Conservation (phyloP, 2,113 vertebrate genomes). For the Rhea americana region DNA sequence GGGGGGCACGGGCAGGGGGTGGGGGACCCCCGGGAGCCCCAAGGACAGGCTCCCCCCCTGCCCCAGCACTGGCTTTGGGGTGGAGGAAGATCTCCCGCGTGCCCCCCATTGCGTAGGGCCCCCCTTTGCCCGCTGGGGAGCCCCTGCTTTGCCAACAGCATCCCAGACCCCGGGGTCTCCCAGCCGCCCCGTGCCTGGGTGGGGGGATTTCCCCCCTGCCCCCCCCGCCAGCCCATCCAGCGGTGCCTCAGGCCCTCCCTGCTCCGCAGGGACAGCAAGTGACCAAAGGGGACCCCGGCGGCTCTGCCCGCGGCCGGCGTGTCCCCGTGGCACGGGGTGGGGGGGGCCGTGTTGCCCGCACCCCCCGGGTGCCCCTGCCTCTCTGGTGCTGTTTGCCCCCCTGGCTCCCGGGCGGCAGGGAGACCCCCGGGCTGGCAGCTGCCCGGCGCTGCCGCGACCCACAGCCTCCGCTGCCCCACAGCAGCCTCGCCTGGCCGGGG, state of each 20-base stretch:
- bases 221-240: not conserved
- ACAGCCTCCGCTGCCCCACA: slow-evolving; percentile 26
- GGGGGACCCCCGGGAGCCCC: not conserved
- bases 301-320: no score
- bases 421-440: not conserved
- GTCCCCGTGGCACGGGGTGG: not conserved
- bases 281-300: slow-evolving; percentile 28
- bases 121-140: not conserved
- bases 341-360: not conserved
- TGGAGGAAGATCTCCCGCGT: not conserved
- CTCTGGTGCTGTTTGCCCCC: slow-evolving; percentile 28
- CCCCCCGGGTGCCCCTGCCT: not conserved
- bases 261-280: not conserved
- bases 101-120: no score
- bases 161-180: not conserved
- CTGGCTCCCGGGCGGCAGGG: not conserved
- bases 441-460: not conserved
- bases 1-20: not conserved
- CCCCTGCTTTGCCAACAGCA: not conserved
- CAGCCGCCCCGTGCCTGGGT: not conserved
- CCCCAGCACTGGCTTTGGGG: not conserved
- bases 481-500: not conserved
- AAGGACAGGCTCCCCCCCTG: not conserved
- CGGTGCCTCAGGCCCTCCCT: slow-evolving; percentile 18
- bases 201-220: not conserved